Evolutionary conservation across 2,113 vertebrate genomes (phyloP), one percentile per base, ranked within the genome.

Genomic region (Ochotona curzoniae): DNA sequence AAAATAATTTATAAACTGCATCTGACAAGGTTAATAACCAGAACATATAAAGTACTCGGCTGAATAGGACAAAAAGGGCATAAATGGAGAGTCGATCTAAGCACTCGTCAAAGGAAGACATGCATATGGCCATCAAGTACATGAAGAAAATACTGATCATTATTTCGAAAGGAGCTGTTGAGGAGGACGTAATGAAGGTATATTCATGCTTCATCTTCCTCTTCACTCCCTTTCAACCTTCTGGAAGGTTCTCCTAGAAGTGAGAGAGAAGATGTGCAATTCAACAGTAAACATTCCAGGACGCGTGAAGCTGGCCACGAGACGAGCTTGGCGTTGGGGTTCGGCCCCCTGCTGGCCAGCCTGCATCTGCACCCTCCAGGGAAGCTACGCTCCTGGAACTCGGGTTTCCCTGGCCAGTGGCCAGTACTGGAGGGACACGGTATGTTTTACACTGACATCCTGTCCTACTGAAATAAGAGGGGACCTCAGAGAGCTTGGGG

Each of bases 181-280:
- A 73, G 64, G 60, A 47, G 23, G 26, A 69, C 4, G n/a, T 3
- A 44, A 51, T n/a, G 28, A 79, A 30, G 7, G 1, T 2, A 35
- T 0, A 1, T 47, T 85, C 9, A 75, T 17, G 11, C 13, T 60
- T 96, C 84, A n/a, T 86, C 81, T 74, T 91, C 70, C 81, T 93
- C 94, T 91, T 89, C 25, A 49, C 54, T 0, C 44, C 26, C 85
- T 61, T 75, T 83, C 80, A 74, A 85, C 21, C 17, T 90, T 86
- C 90, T 32, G 61, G 75, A 94, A 66, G 11, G 35, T 51, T 83
- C 66, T 75, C 44, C 95, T 96, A 90, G 49, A 86, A 32, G 79
- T 0, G 2, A 90, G 47, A 95, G 47, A 26, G 0, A 35, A 79
- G 23, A 74, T 47, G 15, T 79, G 86, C 69, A 90, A 79, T 66